Percentiles rank a stretch among this genome's conserved stretches.
These are phyloP conservation scores for Geococcyx californianus DNA, from an alignment of 2,113 vertebrate species.

Conservation along the genomic window DNA sequence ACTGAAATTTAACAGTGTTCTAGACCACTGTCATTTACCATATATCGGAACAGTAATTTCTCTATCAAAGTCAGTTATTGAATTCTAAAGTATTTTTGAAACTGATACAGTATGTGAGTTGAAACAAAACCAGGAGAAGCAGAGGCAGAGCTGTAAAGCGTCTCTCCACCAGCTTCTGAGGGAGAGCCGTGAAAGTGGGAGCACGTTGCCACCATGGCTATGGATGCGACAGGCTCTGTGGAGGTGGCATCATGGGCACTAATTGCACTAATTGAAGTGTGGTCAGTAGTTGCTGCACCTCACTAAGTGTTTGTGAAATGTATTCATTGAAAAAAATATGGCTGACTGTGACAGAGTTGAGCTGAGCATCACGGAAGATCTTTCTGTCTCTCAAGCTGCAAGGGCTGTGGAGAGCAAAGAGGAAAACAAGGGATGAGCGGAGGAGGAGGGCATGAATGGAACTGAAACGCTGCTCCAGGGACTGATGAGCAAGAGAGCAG, in stretches of 20 bases:
- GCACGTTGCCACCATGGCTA: accelerated
- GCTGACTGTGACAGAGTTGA: neutral
- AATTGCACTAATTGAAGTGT: neutral
- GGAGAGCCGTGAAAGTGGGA: neutral
- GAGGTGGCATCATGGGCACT: neutral
- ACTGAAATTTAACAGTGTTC: conserved; percentile 53
- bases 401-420: neutral
- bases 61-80: conserved; percentile 27
- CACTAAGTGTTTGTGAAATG: neutral
- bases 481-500: neutral
- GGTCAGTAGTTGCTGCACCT: neutral
- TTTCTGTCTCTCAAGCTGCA: neutral
- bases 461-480: neutral
- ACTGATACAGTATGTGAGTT: neutral
- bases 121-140: neutral
- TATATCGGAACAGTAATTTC: conserved; percentile 32
- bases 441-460: neutral
- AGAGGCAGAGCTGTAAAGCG: neutral
- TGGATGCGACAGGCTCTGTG: neutral
- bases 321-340: neutral
- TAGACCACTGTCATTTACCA: conserved; percentile 52
- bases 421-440: neutral
- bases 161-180: neutral
- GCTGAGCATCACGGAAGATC: neutral
- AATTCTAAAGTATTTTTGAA: conserved; percentile 32